Conservation (phyloP, 2,888 invertebrate genomes). For the Agrochola macilenta region DNA sequence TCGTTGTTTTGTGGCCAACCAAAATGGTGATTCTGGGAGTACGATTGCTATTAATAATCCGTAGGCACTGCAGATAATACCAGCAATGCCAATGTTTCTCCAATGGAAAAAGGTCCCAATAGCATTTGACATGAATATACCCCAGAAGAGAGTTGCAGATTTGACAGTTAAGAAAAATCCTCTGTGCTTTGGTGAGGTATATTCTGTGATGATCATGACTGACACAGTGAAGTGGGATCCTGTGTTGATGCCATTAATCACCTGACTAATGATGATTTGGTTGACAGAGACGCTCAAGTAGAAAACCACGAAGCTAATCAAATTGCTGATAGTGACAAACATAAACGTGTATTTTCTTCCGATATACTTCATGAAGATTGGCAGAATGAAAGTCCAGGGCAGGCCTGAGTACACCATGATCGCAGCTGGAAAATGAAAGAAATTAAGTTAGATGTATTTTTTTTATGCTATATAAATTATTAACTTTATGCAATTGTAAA, state of each 20-base stretch:
- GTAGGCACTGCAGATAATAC: conserved; percentile 61
- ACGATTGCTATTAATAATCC: conserved; percentile 57
- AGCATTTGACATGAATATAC: conserved; percentile 64
- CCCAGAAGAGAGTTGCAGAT: conserved; percentile 63
- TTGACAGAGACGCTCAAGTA: conserved; percentile 59
- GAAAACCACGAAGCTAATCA: conserved; percentile 56
- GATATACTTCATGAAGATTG: conserved; percentile 45
- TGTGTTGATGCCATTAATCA: conserved; percentile 46
- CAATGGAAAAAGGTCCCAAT: conserved; percentile 73
- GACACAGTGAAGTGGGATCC: conserved; percentile 53
- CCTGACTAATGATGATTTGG: conserved; percentile 63
- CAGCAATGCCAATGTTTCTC: conserved; percentile 68
- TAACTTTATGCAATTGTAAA: not conserved
- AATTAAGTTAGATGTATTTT: too few relatives aligned
- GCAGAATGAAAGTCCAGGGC: conserved; percentile 55
- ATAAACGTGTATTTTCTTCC: conserved; percentile 55
- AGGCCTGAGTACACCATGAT: conserved; percentile 54
- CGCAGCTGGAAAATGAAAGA: conserved; percentile 56
- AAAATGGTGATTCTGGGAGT: conserved; percentile 73
- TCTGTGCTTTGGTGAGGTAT: conserved; percentile 54
- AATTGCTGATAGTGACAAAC: conserved; percentile 42
- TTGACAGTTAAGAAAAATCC: conserved; percentile 68
- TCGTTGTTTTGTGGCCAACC: conserved; percentile 57
- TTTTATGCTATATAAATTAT: not conserved
- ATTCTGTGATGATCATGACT: conserved; percentile 51